Conservation (phyloP, 1,140 invertebrate species). For the Temnothorax curvispinosus region DNA sequence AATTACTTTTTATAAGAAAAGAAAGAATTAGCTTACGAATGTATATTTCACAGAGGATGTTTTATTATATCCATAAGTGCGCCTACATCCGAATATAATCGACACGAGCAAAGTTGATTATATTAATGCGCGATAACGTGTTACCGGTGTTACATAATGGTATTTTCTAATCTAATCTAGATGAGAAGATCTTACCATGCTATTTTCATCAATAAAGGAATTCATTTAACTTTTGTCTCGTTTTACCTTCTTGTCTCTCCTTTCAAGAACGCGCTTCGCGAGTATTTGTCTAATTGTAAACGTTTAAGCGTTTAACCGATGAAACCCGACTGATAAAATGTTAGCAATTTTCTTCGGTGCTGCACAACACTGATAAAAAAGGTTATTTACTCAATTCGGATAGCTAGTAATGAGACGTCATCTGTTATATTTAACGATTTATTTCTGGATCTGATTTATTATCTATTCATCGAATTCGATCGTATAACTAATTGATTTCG, state of each 20-base stretch:
- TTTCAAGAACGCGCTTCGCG: not conserved
- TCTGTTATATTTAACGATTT: not conserved
- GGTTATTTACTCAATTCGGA: conserved; percentile 42
- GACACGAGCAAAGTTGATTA: not conserved
- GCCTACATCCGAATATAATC: not conserved
- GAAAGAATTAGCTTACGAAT: not conserved
- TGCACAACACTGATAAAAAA: conserved; percentile 37
- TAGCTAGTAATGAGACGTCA: conserved; percentile 4
- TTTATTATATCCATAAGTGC: not conserved
- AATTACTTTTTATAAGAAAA: not conserved
- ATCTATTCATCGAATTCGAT: not conserved
- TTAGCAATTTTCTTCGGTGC: conserved; percentile 14
- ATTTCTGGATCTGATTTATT: conserved; percentile 1
- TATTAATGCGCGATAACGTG: not conserved
- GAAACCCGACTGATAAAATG: conserved; percentile 32
- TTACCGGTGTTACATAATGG: conserved; percentile 8
- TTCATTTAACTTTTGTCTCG: not conserved
- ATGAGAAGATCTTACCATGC: not conserved
- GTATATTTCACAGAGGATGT: not conserved
- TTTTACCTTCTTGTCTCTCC: not conserved
- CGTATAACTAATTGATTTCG: too few relatives aligned
- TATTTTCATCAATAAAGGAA: conserved; percentile 18
- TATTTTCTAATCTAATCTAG: conserved; percentile 28
- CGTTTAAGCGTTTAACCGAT: not conserved
- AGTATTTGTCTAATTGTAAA: not conserved